Evolutionary conservation across 1,140 invertebrate genomes (phyloP), one percentile per base, ranked within the genome.

Genomic region (Penaeus japonicus): DNA sequence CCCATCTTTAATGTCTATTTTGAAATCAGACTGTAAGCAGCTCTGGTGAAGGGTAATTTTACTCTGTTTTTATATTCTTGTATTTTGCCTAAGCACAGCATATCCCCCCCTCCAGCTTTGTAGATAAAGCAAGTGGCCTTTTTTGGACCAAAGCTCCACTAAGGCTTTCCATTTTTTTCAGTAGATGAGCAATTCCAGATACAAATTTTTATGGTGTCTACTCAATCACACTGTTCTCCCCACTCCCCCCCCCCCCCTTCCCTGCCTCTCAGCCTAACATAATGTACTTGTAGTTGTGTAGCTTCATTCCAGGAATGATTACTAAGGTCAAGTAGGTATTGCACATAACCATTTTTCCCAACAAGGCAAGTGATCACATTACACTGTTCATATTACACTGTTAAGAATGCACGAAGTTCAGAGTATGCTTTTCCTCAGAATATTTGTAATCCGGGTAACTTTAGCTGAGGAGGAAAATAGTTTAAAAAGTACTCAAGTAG

Each of bases 341-440:
- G 70, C 55, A 77, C 54, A 83, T 55, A 54, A 65, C 54, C 32
- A 55, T 35, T 88, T 75, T 77, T 77, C 57, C 55, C 35, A 27
- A 12, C 24, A 81, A 88, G 87, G 87, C 87, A 88, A 88, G 87
- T 88, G 57, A 65, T 88, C 70, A 57, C 47, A 88, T 73, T 55
- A 78, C 65, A 75, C 65, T 55, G 18, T 84, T 47, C 24, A 35
- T 54, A 82, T 24, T 73, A 75, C 79, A 88, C 59, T 59, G 87
- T 83, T 81, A 24, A 27, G 80, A 83, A 15, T 88, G 87, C 81
- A 83, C 83, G 87, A 57, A 53, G 54, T 83, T 77, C 39, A 59
- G 7, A 39, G 15, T 88, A 75, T 88, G 54, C 70, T 77, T 47
- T 47, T 47, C 47, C 47, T 47, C 47, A 32, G 24, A 24, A 65